These are phyloP conservation scores for Entelurus aequoreus DNA, from an alignment of 2,113 vertebrate genomes.

Conservation along the genomic window DNA sequence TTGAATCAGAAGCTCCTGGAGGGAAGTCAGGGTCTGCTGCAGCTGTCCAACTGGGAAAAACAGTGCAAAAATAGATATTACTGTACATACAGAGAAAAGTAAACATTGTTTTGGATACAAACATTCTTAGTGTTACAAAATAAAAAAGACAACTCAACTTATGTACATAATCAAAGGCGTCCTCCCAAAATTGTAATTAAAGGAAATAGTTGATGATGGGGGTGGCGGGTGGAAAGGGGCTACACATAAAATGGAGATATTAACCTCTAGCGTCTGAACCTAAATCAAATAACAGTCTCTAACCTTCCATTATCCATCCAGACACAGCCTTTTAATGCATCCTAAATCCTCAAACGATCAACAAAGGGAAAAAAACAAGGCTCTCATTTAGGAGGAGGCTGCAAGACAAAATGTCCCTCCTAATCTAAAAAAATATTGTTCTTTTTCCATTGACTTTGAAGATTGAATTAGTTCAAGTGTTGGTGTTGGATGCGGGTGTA, in stretches of 20 bases:
- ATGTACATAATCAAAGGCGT: constrained; percentile 50
- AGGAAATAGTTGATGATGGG: constrained; percentile 55
- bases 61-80: constrained; percentile 28
- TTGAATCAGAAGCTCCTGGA: constrained; percentile 89
- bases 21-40: constrained; percentile 84
- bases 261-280: constrained; percentile 77
- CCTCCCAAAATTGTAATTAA: constrained; percentile 54
- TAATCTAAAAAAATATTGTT: constrained; percentile 81
- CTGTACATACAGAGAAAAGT: neutral
- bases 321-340: constrained; percentile 74
- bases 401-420: constrained; percentile 74
- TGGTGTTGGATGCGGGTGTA: constrained; percentile 76
- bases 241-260: constrained; percentile 66
- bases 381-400: constrained; percentile 73
- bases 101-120: neutral
- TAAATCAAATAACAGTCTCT: constrained; percentile 78
- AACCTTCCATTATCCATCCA: constrained; percentile 76
- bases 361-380: constrained; percentile 71
- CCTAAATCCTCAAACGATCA: constrained; percentile 79
- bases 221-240: constrained; percentile 34
- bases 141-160: neutral
- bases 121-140: neutral
- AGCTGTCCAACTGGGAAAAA: constrained; percentile 83
- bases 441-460: constrained; percentile 79
- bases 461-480: constrained; percentile 81